Evolutionary conservation across 2,113 vertebrate species (phyloP).

Genomic region (Nanorana parkeri): DNA sequence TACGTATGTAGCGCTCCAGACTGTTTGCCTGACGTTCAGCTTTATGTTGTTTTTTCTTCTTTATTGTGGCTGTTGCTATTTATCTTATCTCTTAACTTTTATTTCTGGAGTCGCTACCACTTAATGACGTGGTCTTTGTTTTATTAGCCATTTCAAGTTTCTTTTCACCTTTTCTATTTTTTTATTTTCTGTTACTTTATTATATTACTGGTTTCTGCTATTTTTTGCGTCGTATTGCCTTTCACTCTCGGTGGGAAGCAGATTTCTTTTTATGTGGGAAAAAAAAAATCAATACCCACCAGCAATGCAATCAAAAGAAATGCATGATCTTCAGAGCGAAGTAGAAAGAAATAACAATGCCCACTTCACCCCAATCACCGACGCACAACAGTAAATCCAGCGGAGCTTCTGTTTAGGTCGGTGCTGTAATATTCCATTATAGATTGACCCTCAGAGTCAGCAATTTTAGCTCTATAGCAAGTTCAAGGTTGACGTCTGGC

Average conservation of each 20-base stretch:
- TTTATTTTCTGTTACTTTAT: background rate
- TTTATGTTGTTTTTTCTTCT: too few species aligned
- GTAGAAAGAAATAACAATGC: constrained; percentile 2
- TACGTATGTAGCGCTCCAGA: too few species aligned
- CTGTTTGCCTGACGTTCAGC: too few species aligned
- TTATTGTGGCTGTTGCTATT: too few species aligned
- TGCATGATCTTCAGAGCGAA: background rate
- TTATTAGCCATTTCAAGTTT: too few species aligned
- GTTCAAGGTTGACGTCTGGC: background rate
- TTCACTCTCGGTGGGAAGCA: background rate
- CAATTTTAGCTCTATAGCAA: background rate
- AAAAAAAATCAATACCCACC: constrained; percentile 22
- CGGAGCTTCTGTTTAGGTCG: constrained; percentile 16
- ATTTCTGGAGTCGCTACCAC: too few species aligned
- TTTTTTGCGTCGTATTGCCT: background rate
- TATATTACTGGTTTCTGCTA: too few species aligned
- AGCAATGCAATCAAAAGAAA: constrained; percentile 12
- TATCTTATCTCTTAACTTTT: too few species aligned
- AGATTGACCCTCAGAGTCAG: constrained; percentile 3
- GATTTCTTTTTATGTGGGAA: background rate
- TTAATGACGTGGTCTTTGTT: too few species aligned
- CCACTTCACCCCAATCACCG: constrained; percentile 24
- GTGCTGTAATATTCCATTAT: constrained; percentile 9
- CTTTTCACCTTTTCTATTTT: background rate
- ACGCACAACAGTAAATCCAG: background rate